Base-by-base conservation (phyloP, 2,888 invertebrate species). In the Lepeophtheirus nordmannii region DNA sequence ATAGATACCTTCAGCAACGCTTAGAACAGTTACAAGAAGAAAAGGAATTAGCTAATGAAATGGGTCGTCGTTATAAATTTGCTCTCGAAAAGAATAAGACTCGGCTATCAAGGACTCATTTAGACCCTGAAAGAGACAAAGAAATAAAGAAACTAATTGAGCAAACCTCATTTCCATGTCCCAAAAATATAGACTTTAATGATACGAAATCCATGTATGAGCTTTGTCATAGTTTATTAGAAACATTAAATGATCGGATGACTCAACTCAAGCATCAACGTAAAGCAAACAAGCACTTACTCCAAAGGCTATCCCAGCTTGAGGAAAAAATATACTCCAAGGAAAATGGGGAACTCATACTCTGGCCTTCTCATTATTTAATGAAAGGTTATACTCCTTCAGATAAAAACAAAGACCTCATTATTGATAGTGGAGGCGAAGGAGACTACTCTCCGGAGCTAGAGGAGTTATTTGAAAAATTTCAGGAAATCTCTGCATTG, bases 201-300 rank as follows among this genome's bases (percentile, higher is more conserved):
- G 10, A 53, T 67, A 22, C 67, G 41, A 60, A 46, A 68, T 69
- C 14, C 75, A 77, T 89, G 58, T 85, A 85, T 72, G 84, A 85
- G 1, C 76, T 90, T 20, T 86, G 88, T 70, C 78, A 85, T 64
- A 87, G 87, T 9, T 76, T 91, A 53, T 79, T 90, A 71, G 90
- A 91, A 74, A 83, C 88, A 60, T 78, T 90, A 46, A 87, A 86
- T 75, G 90, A 91, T 73, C 90, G 90, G 76, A 86, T 85, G 62
- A 79, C 87, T 68, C 89, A 89, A 1, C 76, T 90, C 38, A 83
- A 84, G 69, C 90, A 90, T 77, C 89, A 89, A 72, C 83, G 86
- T 72, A 87, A 87, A 76, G 85, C 89, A 8, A 91, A 90, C 75
- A 86, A 84, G 86, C 86, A 79, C 70, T 77, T 90, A 67, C 89